Evolutionary conservation across 2,888 invertebrate species (phyloP).

Genomic region (Cerastis leucographa): DNA sequence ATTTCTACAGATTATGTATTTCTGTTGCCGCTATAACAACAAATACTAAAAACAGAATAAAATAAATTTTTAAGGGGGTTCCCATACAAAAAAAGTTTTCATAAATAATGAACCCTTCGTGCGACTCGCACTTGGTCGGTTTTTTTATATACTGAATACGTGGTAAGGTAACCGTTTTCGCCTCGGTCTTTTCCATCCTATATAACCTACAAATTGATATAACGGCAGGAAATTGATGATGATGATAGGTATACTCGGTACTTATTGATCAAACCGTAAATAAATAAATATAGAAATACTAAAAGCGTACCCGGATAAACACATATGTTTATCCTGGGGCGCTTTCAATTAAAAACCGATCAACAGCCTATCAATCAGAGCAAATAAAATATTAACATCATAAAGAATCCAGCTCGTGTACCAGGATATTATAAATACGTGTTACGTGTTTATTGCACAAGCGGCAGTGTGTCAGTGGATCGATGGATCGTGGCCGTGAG

Average conservation of each 20-base stretch:
- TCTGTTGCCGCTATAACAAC: no score
- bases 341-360: slow-evolving; percentile 15
- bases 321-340: slow-evolving; percentile 10
- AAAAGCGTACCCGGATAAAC: background rate
- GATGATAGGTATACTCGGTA: background rate
- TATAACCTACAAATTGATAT: background rate
- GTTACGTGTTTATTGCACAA: slow-evolving; percentile 66
- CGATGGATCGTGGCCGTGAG: slow-evolving; percentile 76
- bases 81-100: no score
- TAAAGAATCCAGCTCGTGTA: slow-evolving; percentile 42
- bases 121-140: no score
- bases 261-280: slow-evolving; percentile 2
- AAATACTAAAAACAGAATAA: no score
- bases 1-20: no score
- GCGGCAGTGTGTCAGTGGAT: slow-evolving; percentile 81
- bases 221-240: background rate
- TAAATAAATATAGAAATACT: background rate
- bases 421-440: slow-evolving; percentile 64
- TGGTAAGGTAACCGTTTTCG: no score
- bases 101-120: no score
- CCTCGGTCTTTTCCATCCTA: no score
- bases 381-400: slow-evolving; percentile 22
- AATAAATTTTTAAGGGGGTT: no score
- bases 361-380: slow-evolving; percentile 4
- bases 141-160: no score